Percentiles rank a stretch among this genome's conserved stretches.
These are phyloP conservation scores for Sebastes baramenuke DNA, from an alignment of 2,797 vertebrate genomes.

Conservation along the genomic window DNA sequence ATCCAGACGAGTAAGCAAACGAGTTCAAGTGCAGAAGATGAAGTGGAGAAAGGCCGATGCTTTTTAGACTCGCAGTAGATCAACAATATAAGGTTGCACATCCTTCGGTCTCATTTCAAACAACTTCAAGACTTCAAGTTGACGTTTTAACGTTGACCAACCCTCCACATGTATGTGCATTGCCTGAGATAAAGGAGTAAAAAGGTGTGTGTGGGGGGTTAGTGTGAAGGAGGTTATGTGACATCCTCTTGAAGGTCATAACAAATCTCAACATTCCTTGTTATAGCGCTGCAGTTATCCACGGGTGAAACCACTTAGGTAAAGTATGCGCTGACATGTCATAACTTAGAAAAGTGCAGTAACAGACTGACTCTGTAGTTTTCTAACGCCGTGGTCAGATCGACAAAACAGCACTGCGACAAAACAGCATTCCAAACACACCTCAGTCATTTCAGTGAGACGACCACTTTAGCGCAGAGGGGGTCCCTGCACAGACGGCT, in stretches of 20 bases:
- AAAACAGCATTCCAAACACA: not conserved
- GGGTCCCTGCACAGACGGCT: not conserved
- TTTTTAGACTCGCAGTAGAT: not conserved
- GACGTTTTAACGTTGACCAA: constrained; percentile 24
- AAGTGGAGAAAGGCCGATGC: not conserved
- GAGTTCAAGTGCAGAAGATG: not conserved
- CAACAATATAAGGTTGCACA: constrained; percentile 18
- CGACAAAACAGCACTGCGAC: not conserved
- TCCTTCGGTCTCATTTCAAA: constrained; percentile 11
- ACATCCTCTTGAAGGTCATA: constrained; percentile 19
- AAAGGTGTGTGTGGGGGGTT: not conserved
- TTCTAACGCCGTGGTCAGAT: not conserved
- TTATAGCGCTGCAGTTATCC: constrained; percentile 11
- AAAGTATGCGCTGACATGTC: not conserved
- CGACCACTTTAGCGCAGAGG: not conserved
- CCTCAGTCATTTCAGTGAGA: not conserved
- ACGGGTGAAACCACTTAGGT: not conserved
- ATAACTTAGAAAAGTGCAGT: not conserved
- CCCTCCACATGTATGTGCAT: not conserved
- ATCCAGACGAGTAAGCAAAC: not conserved
- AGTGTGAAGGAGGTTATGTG: not conserved
- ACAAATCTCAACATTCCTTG: constrained; percentile 35
- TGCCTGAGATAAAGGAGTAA: constrained; percentile 21
- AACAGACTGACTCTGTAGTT: not conserved
- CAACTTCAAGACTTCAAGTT: not conserved